A percentile compares a stretch with the other conserved stretches of the same genome.
Evolutionary conservation across 2,888 invertebrate genomes (phyloP).

Genomic region (Chymomyza procnemis): DNA sequence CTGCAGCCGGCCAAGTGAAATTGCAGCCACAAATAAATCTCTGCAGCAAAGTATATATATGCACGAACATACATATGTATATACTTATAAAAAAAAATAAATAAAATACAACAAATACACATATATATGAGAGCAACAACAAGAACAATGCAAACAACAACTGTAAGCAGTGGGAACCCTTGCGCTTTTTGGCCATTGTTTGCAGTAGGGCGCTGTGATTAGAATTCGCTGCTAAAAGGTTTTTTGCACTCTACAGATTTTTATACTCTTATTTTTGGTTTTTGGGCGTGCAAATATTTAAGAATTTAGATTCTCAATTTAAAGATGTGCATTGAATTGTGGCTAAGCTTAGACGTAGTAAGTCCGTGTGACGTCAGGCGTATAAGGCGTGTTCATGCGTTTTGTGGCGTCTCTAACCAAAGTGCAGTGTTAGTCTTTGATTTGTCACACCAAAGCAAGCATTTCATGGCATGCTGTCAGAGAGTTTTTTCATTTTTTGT

Average conservation of each 20-base stretch:
- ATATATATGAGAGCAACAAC: constrained; percentile 34
- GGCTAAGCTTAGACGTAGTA: background rate
- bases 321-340: constrained; percentile 12
- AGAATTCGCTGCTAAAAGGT: constrained; percentile 55
- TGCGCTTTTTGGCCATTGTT: constrained; percentile 53
- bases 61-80: background rate
- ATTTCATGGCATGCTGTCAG: constrained; percentile 66
- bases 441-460: constrained; percentile 74
- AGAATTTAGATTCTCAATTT: constrained; percentile 3
- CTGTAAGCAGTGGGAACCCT: constrained; percentile 48
- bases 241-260: constrained; percentile 24
- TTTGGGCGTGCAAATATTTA: constrained; percentile 6
- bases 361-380: background rate
- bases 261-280: constrained; percentile 19
- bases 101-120: constrained; percentile 25
- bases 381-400: constrained; percentile 49
- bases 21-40: constrained; percentile 68
- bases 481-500: constrained; percentile 12
- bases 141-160: constrained; percentile 70
- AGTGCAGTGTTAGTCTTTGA: constrained; percentile 73
- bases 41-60: constrained; percentile 45
- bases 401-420: constrained; percentile 60
- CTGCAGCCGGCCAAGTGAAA: constrained; percentile 53
- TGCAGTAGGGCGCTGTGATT: constrained; percentile 65
- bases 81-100: constrained; percentile 40